Conservation (phyloP, 2,888 invertebrate species). For the Melipona bicolor region DNA sequence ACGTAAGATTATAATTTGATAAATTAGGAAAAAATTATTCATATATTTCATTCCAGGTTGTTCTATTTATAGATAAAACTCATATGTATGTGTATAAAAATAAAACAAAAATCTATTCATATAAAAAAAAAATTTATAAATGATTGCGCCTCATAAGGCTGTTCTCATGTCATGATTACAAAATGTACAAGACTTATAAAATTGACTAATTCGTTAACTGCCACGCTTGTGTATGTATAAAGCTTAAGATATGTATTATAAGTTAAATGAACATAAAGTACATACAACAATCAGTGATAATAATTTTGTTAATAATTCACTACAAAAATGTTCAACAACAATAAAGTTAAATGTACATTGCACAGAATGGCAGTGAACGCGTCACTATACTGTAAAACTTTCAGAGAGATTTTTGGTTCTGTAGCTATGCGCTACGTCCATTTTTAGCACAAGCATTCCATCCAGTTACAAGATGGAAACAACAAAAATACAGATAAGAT, state of each 20-base stretch:
- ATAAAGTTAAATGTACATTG: slow-evolving; percentile 62
- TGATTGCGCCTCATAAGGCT: slow-evolving; percentile 23
- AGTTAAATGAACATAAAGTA: slow-evolving; percentile 44
- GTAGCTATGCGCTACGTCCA: slow-evolving; percentile 61
- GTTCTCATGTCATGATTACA: slow-evolving; percentile 41
- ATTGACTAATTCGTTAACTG: slow-evolving; percentile 66
- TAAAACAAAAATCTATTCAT: slow-evolving; percentile 20
- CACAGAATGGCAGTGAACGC: slow-evolving; percentile 74
- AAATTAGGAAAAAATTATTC: slow-evolving; percentile 21
- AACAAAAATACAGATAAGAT: slow-evolving; percentile 51
- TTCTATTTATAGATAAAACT: slow-evolving; percentile 49
- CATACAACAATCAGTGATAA: slow-evolving; percentile 41
- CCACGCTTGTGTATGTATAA: slow-evolving; percentile 63
- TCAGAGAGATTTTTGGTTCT: slow-evolving; percentile 66
- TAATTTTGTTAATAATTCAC: slow-evolving; percentile 39
- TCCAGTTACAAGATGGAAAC: slow-evolving; percentile 58
- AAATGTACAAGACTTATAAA: slow-evolving; percentile 49
- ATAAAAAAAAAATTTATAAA: slow-evolving; percentile 41
- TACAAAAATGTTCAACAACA: slow-evolving; percentile 45
- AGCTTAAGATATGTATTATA: slow-evolving; percentile 33
- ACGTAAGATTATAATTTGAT: background rate
- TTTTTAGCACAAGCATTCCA: slow-evolving; percentile 65
- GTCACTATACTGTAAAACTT: slow-evolving; percentile 67
- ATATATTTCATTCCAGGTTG: slow-evolving; percentile 19
- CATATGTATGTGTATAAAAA: slow-evolving; percentile 33